These are phyloP conservation scores for Mnemiopsis leidyi DNA, from an alignment of 37 sponge, comb jelly and placozoan genomes.

Conservation along the genomic window DNA sequence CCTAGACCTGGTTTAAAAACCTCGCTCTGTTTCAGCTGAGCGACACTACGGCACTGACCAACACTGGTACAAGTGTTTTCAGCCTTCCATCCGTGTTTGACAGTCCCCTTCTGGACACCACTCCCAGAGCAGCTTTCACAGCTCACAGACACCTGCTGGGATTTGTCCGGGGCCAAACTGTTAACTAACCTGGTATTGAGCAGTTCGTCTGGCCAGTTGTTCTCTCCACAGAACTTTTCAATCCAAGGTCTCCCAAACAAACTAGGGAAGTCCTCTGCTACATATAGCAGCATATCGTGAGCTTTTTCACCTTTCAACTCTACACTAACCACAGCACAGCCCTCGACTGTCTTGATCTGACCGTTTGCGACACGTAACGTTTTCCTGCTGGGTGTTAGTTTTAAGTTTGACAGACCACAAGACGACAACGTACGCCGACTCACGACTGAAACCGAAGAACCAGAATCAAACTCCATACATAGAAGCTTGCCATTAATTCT, in stretches of 20 bases:
- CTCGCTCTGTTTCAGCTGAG: conserved; percentile 19
- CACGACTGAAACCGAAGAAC: conserved; percentile 6
- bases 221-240: not conserved
- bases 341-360: not conserved
- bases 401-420: not conserved
- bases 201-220: not conserved
- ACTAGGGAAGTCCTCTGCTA: conserved; percentile 38
- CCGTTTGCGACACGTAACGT: conserved; percentile 29
- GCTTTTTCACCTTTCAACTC: conserved; percentile 21
- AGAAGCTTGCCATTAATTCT: conserved; percentile 16
- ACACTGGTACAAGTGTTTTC: conserved; percentile 1
- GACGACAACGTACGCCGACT: not conserved
- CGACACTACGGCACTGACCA: conserved; percentile 23
- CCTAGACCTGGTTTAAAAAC: not conserved
- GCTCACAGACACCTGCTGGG: conserved; percentile 34
- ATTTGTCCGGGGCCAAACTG: conserved; percentile 19
- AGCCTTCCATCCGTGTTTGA: not conserved
- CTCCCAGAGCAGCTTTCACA: conserved; percentile 51
- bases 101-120: not conserved
- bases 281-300: conserved; percentile 9
- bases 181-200: not conserved
- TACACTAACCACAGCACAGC: conserved; percentile 3
- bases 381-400: conserved; percentile 12
- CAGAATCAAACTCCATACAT: not conserved
- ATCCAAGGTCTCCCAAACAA: conserved; percentile 23